Evolutionary conservation across 2,888 invertebrate genomes (phyloP).

Genomic region (Heliconius erato): DNA sequence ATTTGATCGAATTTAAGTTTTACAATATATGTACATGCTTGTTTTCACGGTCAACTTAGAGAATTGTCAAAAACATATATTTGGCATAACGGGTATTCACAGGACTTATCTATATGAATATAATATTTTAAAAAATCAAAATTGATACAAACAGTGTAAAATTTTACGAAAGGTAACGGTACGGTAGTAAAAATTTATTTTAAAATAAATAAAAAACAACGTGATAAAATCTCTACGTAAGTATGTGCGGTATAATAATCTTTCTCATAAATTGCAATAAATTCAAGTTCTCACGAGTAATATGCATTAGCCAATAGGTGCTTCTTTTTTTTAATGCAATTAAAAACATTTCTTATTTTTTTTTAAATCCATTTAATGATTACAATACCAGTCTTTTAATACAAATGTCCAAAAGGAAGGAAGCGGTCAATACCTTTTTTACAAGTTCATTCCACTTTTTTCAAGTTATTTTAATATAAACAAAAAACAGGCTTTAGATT

Average conservation of each 20-base stretch:
- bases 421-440: slow-evolving; percentile 36
- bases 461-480: slow-evolving; percentile 31
- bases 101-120: too few species aligned
- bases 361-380: background rate
- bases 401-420: slow-evolving; percentile 42
- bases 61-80: too few species aligned
- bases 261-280: background rate
- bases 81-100: too few species aligned
- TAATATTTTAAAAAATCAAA: too few species aligned
- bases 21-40: too few species aligned
- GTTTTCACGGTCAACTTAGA: too few species aligned
- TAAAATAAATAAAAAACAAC: too few species aligned
- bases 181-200: too few species aligned
- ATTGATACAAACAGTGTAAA: too few species aligned
- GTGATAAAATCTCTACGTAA: background rate
- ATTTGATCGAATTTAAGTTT: too few species aligned
- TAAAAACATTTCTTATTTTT: slow-evolving; percentile 1
- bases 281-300: background rate
- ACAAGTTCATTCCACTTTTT: slow-evolving; percentile 37
- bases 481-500: slow-evolving; percentile 45
- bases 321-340: background rate
- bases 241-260: background rate
- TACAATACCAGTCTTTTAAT: slow-evolving; percentile 10
- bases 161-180: too few species aligned
- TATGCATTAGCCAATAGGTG: background rate